Base-by-base conservation (phyloP, 35 echinoderm and acorn worm species). In the Chiridota heheva region DNA sequence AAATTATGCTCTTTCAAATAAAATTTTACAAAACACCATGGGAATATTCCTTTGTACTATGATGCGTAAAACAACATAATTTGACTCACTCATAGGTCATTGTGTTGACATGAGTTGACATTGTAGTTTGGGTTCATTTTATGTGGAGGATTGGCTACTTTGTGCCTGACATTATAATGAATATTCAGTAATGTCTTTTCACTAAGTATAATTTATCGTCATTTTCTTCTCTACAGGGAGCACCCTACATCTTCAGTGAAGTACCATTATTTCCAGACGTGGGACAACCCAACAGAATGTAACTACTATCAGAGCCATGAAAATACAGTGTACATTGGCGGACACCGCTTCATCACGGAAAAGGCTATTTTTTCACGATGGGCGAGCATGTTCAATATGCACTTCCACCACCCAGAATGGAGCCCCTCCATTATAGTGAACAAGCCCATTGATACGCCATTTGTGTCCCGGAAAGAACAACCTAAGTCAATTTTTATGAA, bases 271-370 rank as follows among this genome's bases (percentile, higher is more conserved):
- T 96, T 86, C 34, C 82, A 90, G 51, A 84, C 87, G 2, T 73
- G 42, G 39, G 89, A 85, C 70, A 86, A 82, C 43, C 81, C 81
- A 31, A 48, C 82, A 20, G 92, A 96, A 57, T 96, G 92, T 34
- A 28, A 45, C 44, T 96, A 96, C 87, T 96, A 96, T 76, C 88
- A 90, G 60, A 82, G 74, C 28, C 89, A 89, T 58, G 92, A 96
- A 51, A 84, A 86, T 38, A 57, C 87, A 4, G 36, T 90, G 3
- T 72, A 72, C 34, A 64, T 89, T 2, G 81, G 95, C 40, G 95
- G 95, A 4, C 95, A 98, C 51, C 85, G 91, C 24, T 91, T 91
- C 76, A 91, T 98, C 67, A 91, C 89, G 20, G 95, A 98, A 49
- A 98, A 98, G 32, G 95, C 88, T 25, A 84, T 98, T 36, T 98